Conservation (phyloP, 2,113 vertebrate species). For the Uropsilus gracilis region DNA sequence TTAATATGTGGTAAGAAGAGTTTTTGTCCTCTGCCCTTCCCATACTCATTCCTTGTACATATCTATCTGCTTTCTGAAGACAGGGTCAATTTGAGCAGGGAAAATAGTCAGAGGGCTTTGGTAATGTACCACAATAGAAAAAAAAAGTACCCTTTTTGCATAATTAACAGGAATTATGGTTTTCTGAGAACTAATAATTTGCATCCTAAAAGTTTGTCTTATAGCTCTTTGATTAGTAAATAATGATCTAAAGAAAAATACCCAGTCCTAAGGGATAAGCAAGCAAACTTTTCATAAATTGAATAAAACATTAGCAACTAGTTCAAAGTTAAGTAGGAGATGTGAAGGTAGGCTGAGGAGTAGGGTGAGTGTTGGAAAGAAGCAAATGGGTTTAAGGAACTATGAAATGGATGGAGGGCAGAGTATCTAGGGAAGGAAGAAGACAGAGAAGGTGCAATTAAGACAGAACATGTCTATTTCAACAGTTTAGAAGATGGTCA, state of each 20-base stretch:
- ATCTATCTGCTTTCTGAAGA: background rate
- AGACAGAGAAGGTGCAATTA: background rate
- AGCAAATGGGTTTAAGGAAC: background rate
- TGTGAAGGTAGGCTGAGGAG: background rate
- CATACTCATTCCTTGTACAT: background rate
- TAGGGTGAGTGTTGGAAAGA: background rate
- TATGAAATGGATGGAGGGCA: background rate
- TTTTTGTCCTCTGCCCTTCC: background rate
- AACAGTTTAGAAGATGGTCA: background rate
- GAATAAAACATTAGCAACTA: background rate
- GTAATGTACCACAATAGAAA: background rate
- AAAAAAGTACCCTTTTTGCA: background rate
- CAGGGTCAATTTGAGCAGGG: background rate
- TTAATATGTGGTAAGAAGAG: background rate
- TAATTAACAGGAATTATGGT: background rate
- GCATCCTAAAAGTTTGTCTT: slow-evolving; percentile 5
- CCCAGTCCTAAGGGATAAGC: background rate
- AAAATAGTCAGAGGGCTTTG: background rate
- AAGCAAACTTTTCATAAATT: slow-evolving; percentile 15
- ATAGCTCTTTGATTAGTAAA: background rate
- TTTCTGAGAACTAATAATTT: background rate
- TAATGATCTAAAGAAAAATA: background rate
- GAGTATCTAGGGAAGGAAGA: background rate
- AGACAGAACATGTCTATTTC: background rate
- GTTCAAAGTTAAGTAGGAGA: background rate